Evolutionary conservation across 2,888 invertebrate genomes (phyloP), one percentile per base, ranked within the genome.

Genomic region (Pomacea canaliculata): DNA sequence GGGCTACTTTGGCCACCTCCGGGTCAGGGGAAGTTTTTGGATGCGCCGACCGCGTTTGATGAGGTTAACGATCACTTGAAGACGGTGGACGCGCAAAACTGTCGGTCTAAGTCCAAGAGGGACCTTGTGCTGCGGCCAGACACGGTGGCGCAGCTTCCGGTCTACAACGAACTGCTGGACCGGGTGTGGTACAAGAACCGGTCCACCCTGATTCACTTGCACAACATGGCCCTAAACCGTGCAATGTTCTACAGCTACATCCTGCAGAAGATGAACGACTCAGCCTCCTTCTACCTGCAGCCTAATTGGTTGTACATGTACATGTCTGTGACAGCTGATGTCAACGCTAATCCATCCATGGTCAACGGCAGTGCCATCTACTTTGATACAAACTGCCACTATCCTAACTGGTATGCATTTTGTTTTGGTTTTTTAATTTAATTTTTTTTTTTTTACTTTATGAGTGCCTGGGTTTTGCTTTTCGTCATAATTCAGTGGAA

Each of bases 281-380:
- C 83, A 1, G 69, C 81, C 18, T 56, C 69, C 7, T 97, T 91
- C 89, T 96, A 97, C 86, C 96, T 96, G 0, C 97, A 98, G 91
- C 98, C 98, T 0, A 97, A 97, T 76, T 96, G 98, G 95, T 96
- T 98, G 96, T 98, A 98, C 89, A 97, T 97, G 88, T 97, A 97
- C 89, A 91, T 98, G 48, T 97, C 97, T 0, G 95, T 97, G 0
- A 95, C 97, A 0, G 97, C 98, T 0, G 98, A 98, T 90, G 95
- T 98, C 0, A 95, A 97, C 0, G 93, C 97, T 0, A 98, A 97
- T 91, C 95, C 95, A 0, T 94, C 94, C 85, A 71, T 70, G 71
- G 97, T 90, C 69, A 90, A 91, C 80, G 89, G 97, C 74, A 97
- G 96, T 91, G 95, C 97, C 0, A 94, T 98, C 81, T 97, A 97